Conservation (phyloP, 2,113 vertebrate genomes). For the Eidolon helvum region DNA sequence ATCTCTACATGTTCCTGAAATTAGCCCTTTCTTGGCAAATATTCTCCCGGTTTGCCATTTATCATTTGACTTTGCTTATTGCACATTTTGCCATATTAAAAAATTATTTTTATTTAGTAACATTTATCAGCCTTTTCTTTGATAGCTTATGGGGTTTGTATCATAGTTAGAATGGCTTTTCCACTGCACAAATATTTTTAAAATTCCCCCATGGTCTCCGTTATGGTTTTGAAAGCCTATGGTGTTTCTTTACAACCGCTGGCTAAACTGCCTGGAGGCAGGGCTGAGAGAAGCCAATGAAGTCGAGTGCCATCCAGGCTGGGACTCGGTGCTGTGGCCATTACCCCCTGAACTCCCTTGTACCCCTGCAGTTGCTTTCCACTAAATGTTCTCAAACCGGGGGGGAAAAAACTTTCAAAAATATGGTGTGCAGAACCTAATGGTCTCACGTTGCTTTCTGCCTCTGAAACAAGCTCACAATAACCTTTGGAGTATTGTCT, state of each 20-base stretch:
- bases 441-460: background rate
- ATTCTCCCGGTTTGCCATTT: background rate
- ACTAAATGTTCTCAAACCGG: background rate
- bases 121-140: background rate
- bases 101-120: background rate
- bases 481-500: background rate
- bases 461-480: background rate
- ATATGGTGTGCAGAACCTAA: background rate
- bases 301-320: background rate
- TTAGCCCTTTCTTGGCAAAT: background rate
- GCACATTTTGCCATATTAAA: background rate
- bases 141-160: background rate
- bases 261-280: background rate
- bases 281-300: background rate
- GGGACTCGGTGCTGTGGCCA: accelerated
- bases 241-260: background rate
- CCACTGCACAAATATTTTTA: background rate
- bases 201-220: background rate
- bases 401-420: background rate
- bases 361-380: background rate
- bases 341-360: background rate
- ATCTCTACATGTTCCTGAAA: background rate
- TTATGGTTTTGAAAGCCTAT: background rate
- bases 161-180: background rate
- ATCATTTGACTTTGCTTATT: background rate